Conservation (phyloP, 2,888 invertebrate genomes). For the Aethes cnicana region DNA sequence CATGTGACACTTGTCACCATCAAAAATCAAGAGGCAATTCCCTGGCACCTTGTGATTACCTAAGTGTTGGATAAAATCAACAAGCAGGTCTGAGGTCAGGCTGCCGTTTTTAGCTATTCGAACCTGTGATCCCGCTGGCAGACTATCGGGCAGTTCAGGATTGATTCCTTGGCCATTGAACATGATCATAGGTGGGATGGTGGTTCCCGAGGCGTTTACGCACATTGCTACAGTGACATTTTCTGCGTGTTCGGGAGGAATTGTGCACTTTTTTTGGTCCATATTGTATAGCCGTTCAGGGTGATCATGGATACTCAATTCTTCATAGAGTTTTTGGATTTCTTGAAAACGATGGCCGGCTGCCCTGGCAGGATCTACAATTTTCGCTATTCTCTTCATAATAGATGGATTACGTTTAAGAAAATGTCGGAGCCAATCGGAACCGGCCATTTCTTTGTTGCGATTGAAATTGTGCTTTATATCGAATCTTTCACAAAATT, state of each 20-base stretch:
- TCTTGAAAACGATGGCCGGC: slow-evolving; percentile 34
- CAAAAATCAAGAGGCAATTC: slow-evolving; percentile 34
- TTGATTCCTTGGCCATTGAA: slow-evolving; percentile 31
- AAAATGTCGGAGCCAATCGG: slow-evolving; percentile 23
- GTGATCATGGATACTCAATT: slow-evolving; percentile 34
- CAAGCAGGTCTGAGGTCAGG: slow-evolving; percentile 30
- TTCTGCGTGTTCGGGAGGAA: slow-evolving; percentile 34
- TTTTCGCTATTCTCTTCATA: slow-evolving; percentile 31
- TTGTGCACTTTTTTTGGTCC: slow-evolving; percentile 35
- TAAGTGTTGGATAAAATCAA: slow-evolving; percentile 32
- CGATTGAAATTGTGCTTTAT: slow-evolving; percentile 16
- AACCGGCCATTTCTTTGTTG: slow-evolving; percentile 3
- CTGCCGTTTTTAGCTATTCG: slow-evolving; percentile 34
- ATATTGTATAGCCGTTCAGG: slow-evolving; percentile 37
- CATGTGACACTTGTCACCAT: slow-evolving; percentile 30
- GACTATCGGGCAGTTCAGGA: slow-evolving; percentile 31
- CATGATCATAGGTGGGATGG: slow-evolving; percentile 34
- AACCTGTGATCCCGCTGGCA: slow-evolving; percentile 33
- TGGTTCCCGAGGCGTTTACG: slow-evolving; percentile 32
- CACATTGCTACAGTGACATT: slow-evolving; percentile 35
- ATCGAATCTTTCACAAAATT: slow-evolving; percentile 16
- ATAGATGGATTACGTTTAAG: slow-evolving; percentile 25
- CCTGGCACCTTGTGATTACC: slow-evolving; percentile 28
- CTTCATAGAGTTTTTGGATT: slow-evolving; percentile 35
- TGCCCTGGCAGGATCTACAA: slow-evolving; percentile 36